These are phyloP conservation scores for Paedocypris micromegethes DNA, from an alignment of 2,797 vertebrate genomes.

Conservation along the genomic window DNA sequence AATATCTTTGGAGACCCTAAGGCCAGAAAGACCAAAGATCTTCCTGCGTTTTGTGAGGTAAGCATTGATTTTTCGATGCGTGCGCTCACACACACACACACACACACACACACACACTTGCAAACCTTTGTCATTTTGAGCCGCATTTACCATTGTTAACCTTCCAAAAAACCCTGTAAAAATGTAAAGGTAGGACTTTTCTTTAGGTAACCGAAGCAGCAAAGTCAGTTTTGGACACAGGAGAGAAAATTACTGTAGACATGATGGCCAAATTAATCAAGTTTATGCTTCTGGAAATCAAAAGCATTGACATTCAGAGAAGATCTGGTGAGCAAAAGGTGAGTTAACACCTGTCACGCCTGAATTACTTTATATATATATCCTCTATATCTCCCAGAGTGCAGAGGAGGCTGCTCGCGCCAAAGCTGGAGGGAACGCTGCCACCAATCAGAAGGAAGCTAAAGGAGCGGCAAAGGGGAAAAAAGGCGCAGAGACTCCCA, in stretches of 20 bases:
- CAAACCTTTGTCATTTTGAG: no score
- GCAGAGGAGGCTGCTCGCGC: constrained; percentile 53
- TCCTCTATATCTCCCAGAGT: constrained; percentile 62
- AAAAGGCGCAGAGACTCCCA: constrained; percentile 30
- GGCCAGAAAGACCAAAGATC: constrained; percentile 56
- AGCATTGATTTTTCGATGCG: not conserved
- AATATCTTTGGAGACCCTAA: constrained; percentile 65
- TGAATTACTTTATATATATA: no score
- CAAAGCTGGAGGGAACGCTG: constrained; percentile 3
- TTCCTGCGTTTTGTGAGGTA: constrained; percentile 64
- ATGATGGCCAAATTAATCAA: constrained; percentile 85
- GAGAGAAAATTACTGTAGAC: constrained; percentile 74
- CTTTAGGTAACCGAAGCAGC: constrained; percentile 74
- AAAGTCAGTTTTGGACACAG: constrained; percentile 71
- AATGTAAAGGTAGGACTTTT: not conserved
- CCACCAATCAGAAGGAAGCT: constrained; percentile 59
- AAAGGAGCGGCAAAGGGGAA: constrained; percentile 69
- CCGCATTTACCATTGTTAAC: no score
- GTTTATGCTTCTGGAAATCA: constrained; percentile 80
- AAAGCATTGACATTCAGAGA: constrained; percentile 71
- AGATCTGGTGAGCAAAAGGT: constrained; percentile 67
- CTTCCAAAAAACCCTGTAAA: no score
- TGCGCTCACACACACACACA: no score
- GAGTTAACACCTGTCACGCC: no score
- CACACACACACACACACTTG: no score